These are phyloP conservation scores for Paramacrobiotus metropolitanus DNA, from an alignment of 1,140 invertebrate genomes.

Conservation along the genomic window DNA sequence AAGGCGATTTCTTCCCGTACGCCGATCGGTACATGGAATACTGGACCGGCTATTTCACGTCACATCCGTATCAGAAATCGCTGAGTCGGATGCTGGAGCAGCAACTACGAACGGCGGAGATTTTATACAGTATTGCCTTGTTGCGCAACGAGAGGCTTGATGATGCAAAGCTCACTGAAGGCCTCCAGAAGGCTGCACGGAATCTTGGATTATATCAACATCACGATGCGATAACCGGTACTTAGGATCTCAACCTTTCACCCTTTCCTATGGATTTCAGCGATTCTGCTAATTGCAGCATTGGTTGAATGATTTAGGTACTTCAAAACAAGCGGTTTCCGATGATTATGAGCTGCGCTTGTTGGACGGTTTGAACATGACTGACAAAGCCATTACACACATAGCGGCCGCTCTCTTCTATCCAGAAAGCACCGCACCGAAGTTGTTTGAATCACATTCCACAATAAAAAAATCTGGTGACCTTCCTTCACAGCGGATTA, in stretches of 20 bases:
- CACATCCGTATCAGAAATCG: slow-evolving; percentile 70
- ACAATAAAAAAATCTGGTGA: not conserved
- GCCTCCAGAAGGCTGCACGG: slow-evolving; percentile 9
- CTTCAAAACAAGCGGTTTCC: not conserved
- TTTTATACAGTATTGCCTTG: slow-evolving; percentile 48
- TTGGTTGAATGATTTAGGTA: not conserved
- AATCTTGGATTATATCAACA: slow-evolving; percentile 66
- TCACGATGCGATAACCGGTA: slow-evolving; percentile 87
- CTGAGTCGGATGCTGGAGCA: slow-evolving; percentile 62
- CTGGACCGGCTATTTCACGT: slow-evolving; percentile 89
- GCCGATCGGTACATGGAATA: slow-evolving; percentile 83
- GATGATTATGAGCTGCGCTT: not conserved
- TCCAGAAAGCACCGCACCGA: not conserved
- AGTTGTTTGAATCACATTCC: not conserved
- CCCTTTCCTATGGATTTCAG: no score
- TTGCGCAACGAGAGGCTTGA: not conserved
- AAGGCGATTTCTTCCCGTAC: slow-evolving; percentile 89
- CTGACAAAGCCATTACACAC: not conserved
- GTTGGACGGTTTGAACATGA: not conserved
- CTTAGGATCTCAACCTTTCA: no score
- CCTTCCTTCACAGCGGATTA: not conserved
- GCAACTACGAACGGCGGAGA: slow-evolving; percentile 57
- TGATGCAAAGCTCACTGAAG: not conserved
- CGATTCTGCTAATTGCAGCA: not conserved
- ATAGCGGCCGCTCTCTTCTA: not conserved